These are phyloP conservation scores for Labeo calbasu DNA, from an alignment of 2,797 vertebrate genomes.

Conservation along the genomic window DNA sequence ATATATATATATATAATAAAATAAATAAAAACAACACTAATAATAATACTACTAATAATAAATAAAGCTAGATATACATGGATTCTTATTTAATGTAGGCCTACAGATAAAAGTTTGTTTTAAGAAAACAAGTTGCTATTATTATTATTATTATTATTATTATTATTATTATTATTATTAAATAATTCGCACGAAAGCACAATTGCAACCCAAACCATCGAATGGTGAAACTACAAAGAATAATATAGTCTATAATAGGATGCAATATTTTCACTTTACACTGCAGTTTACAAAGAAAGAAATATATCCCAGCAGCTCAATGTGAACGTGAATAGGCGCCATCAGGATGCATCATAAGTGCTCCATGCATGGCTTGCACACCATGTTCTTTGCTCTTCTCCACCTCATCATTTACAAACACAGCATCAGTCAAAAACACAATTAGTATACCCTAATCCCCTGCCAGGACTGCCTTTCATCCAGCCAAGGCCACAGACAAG, in stretches of 20 bases:
- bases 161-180: background rate
- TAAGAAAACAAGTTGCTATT: background rate
- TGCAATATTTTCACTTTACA: background rate
- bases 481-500: constrained; percentile 86
- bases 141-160: background rate
- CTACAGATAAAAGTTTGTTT: background rate
- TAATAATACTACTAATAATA: no score
- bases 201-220: background rate
- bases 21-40: no score
- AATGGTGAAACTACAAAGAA: background rate
- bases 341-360: constrained; percentile 23
- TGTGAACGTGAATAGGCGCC: background rate
- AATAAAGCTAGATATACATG: no score
- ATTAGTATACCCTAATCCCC: constrained; percentile 94
- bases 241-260: background rate
- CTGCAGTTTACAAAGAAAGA: background rate
- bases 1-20: no score
- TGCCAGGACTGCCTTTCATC: constrained; percentile 86
- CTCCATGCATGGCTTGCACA: constrained; percentile 40
- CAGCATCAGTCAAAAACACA: constrained; percentile 88
- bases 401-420: constrained; percentile 58
- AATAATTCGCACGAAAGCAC: background rate
- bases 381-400: constrained; percentile 50
- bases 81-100: background rate
- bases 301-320: background rate